phyloP scores from a whole-genome alignment of 1,140 invertebrate species.

The Zaprionus africanus region DNA sequence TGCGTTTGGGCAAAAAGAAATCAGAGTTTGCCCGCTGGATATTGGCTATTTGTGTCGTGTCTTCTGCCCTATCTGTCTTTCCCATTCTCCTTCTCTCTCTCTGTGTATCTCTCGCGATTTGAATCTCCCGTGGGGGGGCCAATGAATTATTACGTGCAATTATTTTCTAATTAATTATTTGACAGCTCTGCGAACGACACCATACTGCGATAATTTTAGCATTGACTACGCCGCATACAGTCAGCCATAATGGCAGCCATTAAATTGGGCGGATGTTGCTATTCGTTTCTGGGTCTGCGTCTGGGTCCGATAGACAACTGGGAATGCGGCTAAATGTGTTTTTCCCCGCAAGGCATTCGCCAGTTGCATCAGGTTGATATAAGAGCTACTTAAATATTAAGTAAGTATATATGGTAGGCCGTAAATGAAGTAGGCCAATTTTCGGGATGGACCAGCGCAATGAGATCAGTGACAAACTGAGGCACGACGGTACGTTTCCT shows the following conservation, averaged over 20 bases:
- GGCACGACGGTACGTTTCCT: neutral
- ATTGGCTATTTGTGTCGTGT: slow-evolving; percentile 40
- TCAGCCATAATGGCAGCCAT: slow-evolving; percentile 63
- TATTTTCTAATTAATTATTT: slow-evolving; percentile 84
- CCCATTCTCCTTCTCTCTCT: slow-evolving; percentile 31
- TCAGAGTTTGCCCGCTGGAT: slow-evolving; percentile 50
- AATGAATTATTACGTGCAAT: slow-evolving; percentile 81
- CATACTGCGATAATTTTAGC: slow-evolving; percentile 68
- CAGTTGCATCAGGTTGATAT: slow-evolving; percentile 21
- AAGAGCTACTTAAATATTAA: slow-evolving; percentile 70
- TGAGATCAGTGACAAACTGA: neutral
- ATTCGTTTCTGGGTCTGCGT: slow-evolving; percentile 25
- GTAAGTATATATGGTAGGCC: slow-evolving; percentile 53
- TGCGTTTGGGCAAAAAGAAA: slow-evolving; percentile 51
- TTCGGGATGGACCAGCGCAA: slow-evolving; percentile 6
- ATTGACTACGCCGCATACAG: slow-evolving; percentile 53
- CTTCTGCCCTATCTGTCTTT: slow-evolving; percentile 8
- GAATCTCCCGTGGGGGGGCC: slow-evolving; percentile 52
- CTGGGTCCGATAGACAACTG: slow-evolving; percentile 24
- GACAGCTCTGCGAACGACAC: slow-evolving; percentile 62
- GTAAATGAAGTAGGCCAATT: slow-evolving; percentile 43
- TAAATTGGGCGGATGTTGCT: slow-evolving; percentile 55
- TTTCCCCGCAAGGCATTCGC: slow-evolving; percentile 6
- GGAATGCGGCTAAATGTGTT: slow-evolving; percentile 51
- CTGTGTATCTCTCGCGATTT: slow-evolving; percentile 33